phyloP scores from a whole-genome alignment of 2,888 invertebrate species.

The Drosophila neotestacea region DNA sequence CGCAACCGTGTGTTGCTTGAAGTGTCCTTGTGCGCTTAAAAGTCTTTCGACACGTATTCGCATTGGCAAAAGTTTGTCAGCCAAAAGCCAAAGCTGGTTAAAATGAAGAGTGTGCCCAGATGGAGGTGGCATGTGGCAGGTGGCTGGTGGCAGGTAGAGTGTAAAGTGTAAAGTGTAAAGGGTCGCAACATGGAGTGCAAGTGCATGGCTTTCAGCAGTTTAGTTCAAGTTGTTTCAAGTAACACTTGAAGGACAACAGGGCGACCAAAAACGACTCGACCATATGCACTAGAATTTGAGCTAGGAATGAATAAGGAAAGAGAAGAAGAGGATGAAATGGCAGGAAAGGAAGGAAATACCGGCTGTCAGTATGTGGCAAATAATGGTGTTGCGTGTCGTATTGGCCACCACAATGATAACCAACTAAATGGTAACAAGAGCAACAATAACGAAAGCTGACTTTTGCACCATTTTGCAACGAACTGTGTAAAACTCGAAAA shows the following conservation, averaged over 20 bases:
- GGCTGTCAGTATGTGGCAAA: conserved; percentile 78
- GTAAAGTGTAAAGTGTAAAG: not conserved
- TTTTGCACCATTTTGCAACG: conserved; percentile 43
- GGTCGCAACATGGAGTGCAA: conserved; percentile 52
- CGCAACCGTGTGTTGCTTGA: conserved; percentile 41
- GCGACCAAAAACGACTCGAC: conserved; percentile 49
- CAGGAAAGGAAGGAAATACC: conserved; percentile 57
- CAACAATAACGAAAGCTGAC: conserved; percentile 57
- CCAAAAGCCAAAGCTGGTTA: conserved; percentile 63
- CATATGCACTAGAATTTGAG: conserved; percentile 48
- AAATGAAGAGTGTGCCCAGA: conserved; percentile 53
- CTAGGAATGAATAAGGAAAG: conserved; percentile 19
- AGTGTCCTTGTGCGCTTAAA: conserved; percentile 76
- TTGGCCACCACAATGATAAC: conserved; percentile 73
- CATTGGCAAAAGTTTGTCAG: conserved; percentile 68
- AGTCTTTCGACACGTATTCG: conserved; percentile 72
- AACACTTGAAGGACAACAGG: conserved; percentile 70
- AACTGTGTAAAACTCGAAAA: conserved; percentile 16
- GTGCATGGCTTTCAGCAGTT: conserved; percentile 74
- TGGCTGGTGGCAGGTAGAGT: conserved; percentile 20
- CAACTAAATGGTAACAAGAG: conserved; percentile 49
- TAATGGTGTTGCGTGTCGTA: conserved; percentile 78
- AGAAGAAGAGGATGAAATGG: not conserved
- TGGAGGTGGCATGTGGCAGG: conserved; percentile 5
- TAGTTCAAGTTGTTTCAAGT: conserved; percentile 75